Base-by-base conservation (phyloP, 2,888 invertebrate species). In the Nebria brevicollis region DNA sequence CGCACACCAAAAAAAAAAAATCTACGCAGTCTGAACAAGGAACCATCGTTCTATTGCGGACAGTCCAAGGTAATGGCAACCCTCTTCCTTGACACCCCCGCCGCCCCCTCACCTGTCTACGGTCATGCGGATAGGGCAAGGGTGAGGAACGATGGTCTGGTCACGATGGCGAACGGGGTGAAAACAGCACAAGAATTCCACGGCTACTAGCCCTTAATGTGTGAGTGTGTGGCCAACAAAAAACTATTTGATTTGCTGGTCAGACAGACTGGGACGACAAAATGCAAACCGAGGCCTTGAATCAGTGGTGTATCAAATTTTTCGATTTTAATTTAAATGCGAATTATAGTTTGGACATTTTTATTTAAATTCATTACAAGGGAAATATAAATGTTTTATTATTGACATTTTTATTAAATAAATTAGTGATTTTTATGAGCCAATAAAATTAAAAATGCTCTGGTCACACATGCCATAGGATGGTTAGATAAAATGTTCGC, bases 101-200 rank as follows among this genome's bases (percentile, higher is more conserved):
- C 75, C 7, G 34, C 13, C 72, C 81, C 77, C 73, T 81, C 66
- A 42, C 76, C 81, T 65, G 81, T 81, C 81, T 81, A 76, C 81
- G 81, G 77, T 81, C 68, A 26, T 54, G 64, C 66, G 75, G 75
- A 75, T 34, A 25, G 34, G 26, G 70, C 54, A 54, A 13, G 54
- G 54, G 54, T 54, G 54, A 13, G 54, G 54, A 54, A 1, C 54
- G 70, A 34, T n/a, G 75, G 80, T 75, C 65, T 70, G 72, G 76
- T 77, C 81, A 72, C 54, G n/a, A n/a, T 41, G 70, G 81, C 81
- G 81, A 81, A 81, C 81, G 81, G 81, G 81, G 81, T 81, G 77
- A 81, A 81, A 81, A 77, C 81, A 72, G 81, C 81, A 81, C 66
- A 77, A 83, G 83, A 84, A 82, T 83, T 81, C 79, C 54, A 54